A percentile compares a stretch with the other conserved stretches of the same genome.
phyloP scores from a whole-genome alignment of 2,888 invertebrate genomes.

The Pachliopta kotzebuea region DNA sequence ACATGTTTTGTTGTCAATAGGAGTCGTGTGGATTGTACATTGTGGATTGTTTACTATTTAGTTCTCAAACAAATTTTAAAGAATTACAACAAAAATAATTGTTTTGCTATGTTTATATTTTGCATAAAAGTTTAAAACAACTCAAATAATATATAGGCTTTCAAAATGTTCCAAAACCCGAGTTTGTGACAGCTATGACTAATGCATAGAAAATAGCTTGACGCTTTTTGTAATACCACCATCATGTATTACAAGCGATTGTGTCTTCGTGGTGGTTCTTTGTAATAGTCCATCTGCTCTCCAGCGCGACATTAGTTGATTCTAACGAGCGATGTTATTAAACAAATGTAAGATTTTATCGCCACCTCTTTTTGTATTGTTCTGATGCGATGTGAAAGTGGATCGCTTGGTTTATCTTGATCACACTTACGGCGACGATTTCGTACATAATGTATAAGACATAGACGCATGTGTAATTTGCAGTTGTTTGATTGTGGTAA shows the following conservation, averaged over 20 bases:
- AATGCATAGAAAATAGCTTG: conserved; percentile 15
- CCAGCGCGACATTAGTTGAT: conserved; percentile 62
- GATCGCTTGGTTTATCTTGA: conserved; percentile 42
- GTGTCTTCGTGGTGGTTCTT: conserved; percentile 45
- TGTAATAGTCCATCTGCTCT: conserved; percentile 43
- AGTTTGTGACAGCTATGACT: conserved; percentile 17
- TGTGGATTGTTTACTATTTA: too few relatives aligned
- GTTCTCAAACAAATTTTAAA: too few relatives aligned
- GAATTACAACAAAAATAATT: not conserved
- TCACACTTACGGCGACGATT: conserved; percentile 32
- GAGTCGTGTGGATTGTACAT: too few relatives aligned
- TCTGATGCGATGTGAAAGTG: conserved; percentile 62
- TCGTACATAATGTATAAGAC: conserved; percentile 15
- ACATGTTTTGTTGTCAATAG: too few relatives aligned
- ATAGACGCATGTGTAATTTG: conserved; percentile 22
- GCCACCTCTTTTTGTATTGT: conserved; percentile 52
- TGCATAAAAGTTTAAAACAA: not conserved
- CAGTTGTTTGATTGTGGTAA: conserved; percentile 21
- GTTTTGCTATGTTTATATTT: not conserved
- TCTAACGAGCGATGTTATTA: conserved; percentile 75
- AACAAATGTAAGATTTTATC: conserved; percentile 75
- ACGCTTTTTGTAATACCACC: conserved; percentile 22
- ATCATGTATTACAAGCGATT: conserved; percentile 23
- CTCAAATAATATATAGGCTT: not conserved
- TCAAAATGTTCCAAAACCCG: not conserved